phyloP scores from a whole-genome alignment of 2,797 vertebrate species.

The Acrossocheilus wenchowensis region DNA sequence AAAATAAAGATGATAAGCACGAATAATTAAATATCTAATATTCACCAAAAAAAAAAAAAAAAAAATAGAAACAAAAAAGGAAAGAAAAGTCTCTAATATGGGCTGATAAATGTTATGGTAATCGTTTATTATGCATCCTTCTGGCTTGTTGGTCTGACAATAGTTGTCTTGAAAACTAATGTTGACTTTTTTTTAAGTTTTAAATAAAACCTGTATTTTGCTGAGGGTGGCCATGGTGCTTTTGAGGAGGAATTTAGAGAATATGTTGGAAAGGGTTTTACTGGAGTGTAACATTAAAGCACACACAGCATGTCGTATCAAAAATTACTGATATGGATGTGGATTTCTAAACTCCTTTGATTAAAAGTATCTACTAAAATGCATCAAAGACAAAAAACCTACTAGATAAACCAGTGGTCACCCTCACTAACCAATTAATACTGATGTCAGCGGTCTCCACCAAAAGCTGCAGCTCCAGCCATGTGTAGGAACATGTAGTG shows the following conservation, averaged over 20 bases:
- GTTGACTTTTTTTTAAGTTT: background rate
- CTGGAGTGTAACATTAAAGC: background rate
- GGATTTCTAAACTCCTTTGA: background rate
- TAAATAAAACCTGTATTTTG: background rate
- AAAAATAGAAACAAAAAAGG: too few species aligned
- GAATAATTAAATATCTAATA: background rate
- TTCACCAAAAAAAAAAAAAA: too few species aligned
- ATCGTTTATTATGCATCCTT: background rate
- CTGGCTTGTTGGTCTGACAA: background rate
- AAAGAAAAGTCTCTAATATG: background rate
- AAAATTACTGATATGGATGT: background rate
- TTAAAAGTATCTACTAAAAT: background rate
- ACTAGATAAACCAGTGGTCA: background rate
- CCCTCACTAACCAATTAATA: background rate
- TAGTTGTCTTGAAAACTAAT: background rate
- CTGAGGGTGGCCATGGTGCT: background rate
- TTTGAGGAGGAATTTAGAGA: background rate
- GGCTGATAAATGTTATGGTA: too few species aligned
- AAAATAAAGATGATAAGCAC: background rate
- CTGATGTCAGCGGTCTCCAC: background rate
- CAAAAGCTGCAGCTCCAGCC: background rate
- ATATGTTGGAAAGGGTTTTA: background rate
- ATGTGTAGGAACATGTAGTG: background rate
- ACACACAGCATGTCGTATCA: background rate
- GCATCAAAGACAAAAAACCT: background rate